Conservation (phyloP, 2,888 invertebrate species). For the Dorcus parallelipipedus region DNA sequence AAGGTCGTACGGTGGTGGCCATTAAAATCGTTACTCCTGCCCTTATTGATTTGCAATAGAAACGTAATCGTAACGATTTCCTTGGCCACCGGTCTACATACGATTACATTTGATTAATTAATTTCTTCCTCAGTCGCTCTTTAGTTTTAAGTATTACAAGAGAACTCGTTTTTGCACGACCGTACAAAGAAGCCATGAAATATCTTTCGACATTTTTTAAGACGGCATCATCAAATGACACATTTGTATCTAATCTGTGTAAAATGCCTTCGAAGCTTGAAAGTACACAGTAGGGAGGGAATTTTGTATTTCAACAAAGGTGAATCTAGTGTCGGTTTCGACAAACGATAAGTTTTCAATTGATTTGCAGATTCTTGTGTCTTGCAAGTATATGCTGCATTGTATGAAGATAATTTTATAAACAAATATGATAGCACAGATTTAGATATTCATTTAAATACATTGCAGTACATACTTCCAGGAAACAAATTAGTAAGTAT, state of each 20-base stretch:
- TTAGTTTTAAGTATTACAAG: conserved; percentile 9
- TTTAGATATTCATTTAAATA: conserved; percentile 24
- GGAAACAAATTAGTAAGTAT: conserved; percentile 23
- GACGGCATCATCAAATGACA: conserved; percentile 19
- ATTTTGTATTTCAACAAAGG: conserved; percentile 33
- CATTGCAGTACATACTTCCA: conserved; percentile 30
- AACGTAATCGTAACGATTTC: too few relatives aligned
- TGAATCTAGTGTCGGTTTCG: conserved; percentile 12
- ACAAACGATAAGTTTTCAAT: not conserved
- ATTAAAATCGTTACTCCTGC: too few relatives aligned
- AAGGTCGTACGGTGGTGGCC: too few relatives aligned
- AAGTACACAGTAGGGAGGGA: conserved; percentile 22
- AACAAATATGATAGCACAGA: conserved; percentile 20
- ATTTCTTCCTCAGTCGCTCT: conserved; percentile 5
- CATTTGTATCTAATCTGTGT: conserved; percentile 33
- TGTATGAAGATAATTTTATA: conserved; percentile 29
- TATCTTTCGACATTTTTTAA: conserved; percentile 20
- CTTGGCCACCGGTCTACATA: too few relatives aligned
- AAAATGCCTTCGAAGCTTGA: conserved; percentile 11
- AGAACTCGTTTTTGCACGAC: conserved; percentile 20
- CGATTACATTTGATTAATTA: not conserved
- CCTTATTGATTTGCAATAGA: too few relatives aligned
- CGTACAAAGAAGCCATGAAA: conserved; percentile 11
- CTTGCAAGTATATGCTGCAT: conserved; percentile 32
- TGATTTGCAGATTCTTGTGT: conserved; percentile 35